Conservation (phyloP, 2,113 vertebrate species). For the Actenoides lindsayi region DNA sequence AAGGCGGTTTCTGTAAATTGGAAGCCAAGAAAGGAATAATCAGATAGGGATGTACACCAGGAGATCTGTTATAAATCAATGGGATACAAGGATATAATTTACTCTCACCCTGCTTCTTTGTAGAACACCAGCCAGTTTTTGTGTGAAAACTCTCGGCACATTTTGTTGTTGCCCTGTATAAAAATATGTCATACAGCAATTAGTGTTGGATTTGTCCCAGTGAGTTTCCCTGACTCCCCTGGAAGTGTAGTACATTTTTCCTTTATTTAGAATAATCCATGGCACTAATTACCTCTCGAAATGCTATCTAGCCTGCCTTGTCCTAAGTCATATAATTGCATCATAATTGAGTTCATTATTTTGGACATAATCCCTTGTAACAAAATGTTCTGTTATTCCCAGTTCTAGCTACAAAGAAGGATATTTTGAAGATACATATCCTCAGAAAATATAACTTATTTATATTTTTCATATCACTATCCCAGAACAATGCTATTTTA, state of each 20-base stretch:
- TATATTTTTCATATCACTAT: background rate
- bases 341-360: background rate
- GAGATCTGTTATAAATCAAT: background rate
- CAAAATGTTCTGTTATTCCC: background rate
- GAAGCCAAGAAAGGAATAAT: conserved; percentile 47
- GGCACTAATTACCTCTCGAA: background rate
- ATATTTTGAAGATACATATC: background rate
- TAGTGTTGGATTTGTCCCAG: background rate
- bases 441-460: background rate
- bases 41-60: background rate
- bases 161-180: conserved; percentile 80
- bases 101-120: conserved; percentile 87
- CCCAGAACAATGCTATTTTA: background rate
- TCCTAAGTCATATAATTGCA: background rate
- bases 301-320: background rate
- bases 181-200: background rate
- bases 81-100: background rate
- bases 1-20: conserved; percentile 81
- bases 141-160: conserved; percentile 94
- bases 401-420: background rate
- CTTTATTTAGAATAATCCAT: background rate
- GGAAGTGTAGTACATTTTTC: background rate
- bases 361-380: background rate
- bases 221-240: background rate
- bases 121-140: conserved; percentile 98